These are phyloP conservation scores for Timema podura DNA, from an alignment of 2,888 invertebrate species.

Conservation along the genomic window DNA sequence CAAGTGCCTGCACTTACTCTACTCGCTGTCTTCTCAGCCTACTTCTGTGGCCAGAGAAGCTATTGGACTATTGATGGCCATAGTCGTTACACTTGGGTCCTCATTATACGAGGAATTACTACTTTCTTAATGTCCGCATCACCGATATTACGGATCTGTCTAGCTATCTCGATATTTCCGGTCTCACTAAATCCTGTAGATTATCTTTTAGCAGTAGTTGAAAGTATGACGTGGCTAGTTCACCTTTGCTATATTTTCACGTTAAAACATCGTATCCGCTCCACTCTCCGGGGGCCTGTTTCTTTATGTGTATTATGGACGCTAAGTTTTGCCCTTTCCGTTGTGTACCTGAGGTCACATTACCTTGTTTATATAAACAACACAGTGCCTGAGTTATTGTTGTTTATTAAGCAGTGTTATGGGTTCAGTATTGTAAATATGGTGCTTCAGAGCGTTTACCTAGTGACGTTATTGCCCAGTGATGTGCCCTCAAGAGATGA, in stretches of 20 bases:
- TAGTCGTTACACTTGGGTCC: slow-evolving; percentile 45
- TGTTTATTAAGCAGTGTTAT: slow-evolving; percentile 40
- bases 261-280: slow-evolving; percentile 48
- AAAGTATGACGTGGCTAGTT: slow-evolving; percentile 74
- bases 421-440: slow-evolving; percentile 60
- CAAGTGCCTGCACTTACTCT: slow-evolving; percentile 70
- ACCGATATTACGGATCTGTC: slow-evolving; percentile 60
- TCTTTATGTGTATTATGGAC: slow-evolving; percentile 65
- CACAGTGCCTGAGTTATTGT: slow-evolving; percentile 28
- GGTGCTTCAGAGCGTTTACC: slow-evolving; percentile 63
- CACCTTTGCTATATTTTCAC: slow-evolving; percentile 73
- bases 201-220: slow-evolving; percentile 64
- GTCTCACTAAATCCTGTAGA: slow-evolving; percentile 54
- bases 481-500: slow-evolving; percentile 49
- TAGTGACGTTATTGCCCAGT: slow-evolving; percentile 66
- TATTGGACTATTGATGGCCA: slow-evolving; percentile 60
- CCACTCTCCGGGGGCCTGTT: slow-evolving; percentile 71
- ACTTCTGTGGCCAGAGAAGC: slow-evolving; percentile 67
- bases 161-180: slow-evolving; percentile 39
- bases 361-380: slow-evolving; percentile 42
- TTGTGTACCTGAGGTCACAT: slow-evolving; percentile 65
- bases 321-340: slow-evolving; percentile 60
- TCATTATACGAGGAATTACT: slow-evolving; percentile 54
- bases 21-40: slow-evolving; percentile 74
- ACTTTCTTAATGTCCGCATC: slow-evolving; percentile 60